Percentiles rank a stretch among this genome's conserved stretches.
These are phyloP conservation scores for Pachymerium ferrugineum DNA, from an alignment of 2,888 invertebrate genomes.

Conservation along the genomic window DNA sequence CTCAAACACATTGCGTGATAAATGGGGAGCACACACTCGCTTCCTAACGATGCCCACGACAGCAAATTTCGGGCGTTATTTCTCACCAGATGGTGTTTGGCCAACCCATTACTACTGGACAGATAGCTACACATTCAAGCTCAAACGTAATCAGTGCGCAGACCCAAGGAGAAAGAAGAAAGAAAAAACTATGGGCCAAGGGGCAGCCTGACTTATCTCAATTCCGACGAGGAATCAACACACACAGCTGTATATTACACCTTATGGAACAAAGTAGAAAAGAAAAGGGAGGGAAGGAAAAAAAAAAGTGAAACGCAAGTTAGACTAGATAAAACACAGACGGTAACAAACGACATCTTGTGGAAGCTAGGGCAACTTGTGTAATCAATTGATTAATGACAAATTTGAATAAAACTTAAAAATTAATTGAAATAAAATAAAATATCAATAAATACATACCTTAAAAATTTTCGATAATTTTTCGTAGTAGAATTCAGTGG, in stretches of 20 bases:
- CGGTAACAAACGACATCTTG: slow-evolving; percentile 18
- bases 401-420: too few relatives aligned
- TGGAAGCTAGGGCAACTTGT: background rate
- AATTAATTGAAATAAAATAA: too few relatives aligned
- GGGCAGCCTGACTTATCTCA: slow-evolving; percentile 23
- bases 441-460: too few relatives aligned
- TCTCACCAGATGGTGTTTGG: slow-evolving; percentile 22
- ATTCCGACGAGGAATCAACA: slow-evolving; percentile 16
- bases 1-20: slow-evolving; percentile 22
- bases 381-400: too few relatives aligned
- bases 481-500: too few relatives aligned
- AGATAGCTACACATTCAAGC: slow-evolving; percentile 25
- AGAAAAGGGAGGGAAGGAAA: background rate
- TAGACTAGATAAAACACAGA: too few relatives aligned
- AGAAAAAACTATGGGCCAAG: slow-evolving; percentile 5
- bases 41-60: slow-evolving; percentile 24
- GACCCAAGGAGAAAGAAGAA: too few relatives aligned
- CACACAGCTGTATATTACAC: background rate
- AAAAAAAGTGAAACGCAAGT: too few relatives aligned
- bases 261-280: background rate
- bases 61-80: slow-evolving; percentile 27
- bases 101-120: slow-evolving; percentile 24
- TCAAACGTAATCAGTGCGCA: slow-evolving; percentile 22
- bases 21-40: slow-evolving; percentile 21
- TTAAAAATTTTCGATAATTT: background rate